Base-by-base conservation (phyloP, 2,888 invertebrate species). In the Phengaris alcon region DNA sequence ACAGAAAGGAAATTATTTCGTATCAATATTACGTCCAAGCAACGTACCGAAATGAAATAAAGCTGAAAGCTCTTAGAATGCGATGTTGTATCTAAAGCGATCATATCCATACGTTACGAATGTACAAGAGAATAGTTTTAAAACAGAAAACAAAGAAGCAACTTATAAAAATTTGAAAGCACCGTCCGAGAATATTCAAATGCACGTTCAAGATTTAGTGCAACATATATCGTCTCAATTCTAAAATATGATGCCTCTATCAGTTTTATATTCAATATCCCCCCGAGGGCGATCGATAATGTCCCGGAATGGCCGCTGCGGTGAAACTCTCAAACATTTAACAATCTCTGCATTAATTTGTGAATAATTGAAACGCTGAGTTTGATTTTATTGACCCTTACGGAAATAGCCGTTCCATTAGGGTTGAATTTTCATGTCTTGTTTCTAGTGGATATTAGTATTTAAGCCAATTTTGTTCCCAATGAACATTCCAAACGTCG, bases 261-360 rank as follows among this genome's bases (percentile, higher is more conserved):
- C 85, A 85, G 85, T 86, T 85, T 85, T 84, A 82, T 84, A 85
- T 86, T 84, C 79, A 86, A 87, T 87, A 87, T 87, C 84, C 85
- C 84, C 82, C 80, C 76, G 79, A 73, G 81, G 77, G 79, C 82
- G 81, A 84, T 84, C 82, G 84, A 79, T 80, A 78, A 81, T 84
- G 86, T 86, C 78, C 77, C 73, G 73, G 77, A 83, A 84, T 83
- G 81, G 82, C 84, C 83, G 57, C 46, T 76, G 77, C 79, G 68
- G 80, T 81, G 82, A 81, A 80, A 80, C 77, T 77, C 75, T 78
- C 73, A 77, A 80, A 78, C 79, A 77, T 77, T 82, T 77, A 80
- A 76, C 77, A 78, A 80, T 79, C 79, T 79, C 79, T 80, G 78
- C 78, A 78, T 78, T 79, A 77, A 78, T 80, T 80, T 77, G 74